These are phyloP conservation scores for Cistogaster globosa DNA, from an alignment of 2,888 invertebrate species.

Conservation along the genomic window DNA sequence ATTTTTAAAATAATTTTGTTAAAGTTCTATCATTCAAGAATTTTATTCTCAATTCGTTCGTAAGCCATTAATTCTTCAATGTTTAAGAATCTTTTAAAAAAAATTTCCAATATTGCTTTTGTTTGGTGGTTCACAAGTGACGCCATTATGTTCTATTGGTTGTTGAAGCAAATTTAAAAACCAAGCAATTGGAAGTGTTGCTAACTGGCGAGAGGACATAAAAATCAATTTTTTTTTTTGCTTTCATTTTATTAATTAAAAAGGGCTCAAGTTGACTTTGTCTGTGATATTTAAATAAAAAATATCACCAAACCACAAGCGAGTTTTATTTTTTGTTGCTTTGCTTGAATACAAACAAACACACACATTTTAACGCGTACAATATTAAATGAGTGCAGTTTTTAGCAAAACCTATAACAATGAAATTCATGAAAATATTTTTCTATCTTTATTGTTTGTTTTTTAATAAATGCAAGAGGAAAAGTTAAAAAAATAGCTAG, in stretches of 20 bases:
- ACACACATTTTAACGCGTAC: neutral
- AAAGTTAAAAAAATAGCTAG: neutral
- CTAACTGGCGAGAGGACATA: neutral
- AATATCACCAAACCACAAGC: neutral
- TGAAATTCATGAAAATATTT: neutral
- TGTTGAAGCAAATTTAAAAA: neutral
- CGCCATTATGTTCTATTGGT: conserved; percentile 19
- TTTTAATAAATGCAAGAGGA: too few species aligned
- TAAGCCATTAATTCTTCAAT: too few species aligned
- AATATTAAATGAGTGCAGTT: conserved; percentile 29
- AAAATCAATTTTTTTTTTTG: neutral
- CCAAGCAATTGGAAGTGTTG: neutral
- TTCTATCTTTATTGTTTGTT: neutral
- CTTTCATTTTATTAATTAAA: conserved; percentile 36
- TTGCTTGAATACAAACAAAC: neutral
- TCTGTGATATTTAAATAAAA: neutral
- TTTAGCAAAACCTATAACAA: conserved; percentile 28
- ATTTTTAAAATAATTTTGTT: too few species aligned
- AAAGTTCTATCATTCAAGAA: too few species aligned
- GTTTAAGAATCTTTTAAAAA: neutral
- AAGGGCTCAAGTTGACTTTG: neutral
- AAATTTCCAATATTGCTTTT: neutral
- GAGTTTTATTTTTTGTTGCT: neutral
- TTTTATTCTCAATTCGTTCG: too few species aligned
- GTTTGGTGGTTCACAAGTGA: conserved; percentile 21